Evolutionary conservation across 2,797 vertebrate genomes (phyloP).

Genomic region (Rallus crepitans): DNA sequence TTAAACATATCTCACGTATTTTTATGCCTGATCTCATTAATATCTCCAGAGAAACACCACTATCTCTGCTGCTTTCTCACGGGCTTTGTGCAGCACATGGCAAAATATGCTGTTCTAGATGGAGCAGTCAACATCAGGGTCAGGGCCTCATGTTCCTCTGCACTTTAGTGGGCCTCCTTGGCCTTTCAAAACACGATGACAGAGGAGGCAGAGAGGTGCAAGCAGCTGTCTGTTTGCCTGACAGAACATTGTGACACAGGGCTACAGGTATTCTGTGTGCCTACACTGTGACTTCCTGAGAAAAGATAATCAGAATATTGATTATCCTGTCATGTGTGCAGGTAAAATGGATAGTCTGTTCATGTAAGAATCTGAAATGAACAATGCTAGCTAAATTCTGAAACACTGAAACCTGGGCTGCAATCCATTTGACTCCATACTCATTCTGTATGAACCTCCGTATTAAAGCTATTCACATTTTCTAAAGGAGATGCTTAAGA

Average conservation of each 20-base stretch:
- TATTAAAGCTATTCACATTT: background rate
- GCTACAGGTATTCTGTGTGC: background rate
- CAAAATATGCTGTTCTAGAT: background rate
- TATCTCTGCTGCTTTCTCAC: background rate
- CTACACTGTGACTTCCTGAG: background rate
- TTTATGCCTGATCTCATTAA: background rate
- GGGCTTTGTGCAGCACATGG: background rate
- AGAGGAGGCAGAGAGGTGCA: background rate
- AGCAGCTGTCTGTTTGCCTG: background rate
- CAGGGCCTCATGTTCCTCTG: background rate
- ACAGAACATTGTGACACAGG: background rate
- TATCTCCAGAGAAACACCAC: background rate
- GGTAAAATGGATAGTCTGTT: background rate
- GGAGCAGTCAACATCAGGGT: background rate
- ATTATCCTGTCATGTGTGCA: background rate
- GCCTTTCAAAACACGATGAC: background rate
- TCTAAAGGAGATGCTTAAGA: background rate
- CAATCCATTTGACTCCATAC: background rate
- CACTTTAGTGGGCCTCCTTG: accelerated
- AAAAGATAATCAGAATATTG: background rate
- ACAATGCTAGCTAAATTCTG: background rate
- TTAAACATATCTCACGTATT: background rate
- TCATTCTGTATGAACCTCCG: background rate
- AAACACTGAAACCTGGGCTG: background rate
- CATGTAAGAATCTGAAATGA: background rate